Percentiles rank a stretch among this genome's conserved stretches.
phyloP scores from a whole-genome alignment of 2,113 vertebrate species.

The Tautogolabrus adspersus region DNA sequence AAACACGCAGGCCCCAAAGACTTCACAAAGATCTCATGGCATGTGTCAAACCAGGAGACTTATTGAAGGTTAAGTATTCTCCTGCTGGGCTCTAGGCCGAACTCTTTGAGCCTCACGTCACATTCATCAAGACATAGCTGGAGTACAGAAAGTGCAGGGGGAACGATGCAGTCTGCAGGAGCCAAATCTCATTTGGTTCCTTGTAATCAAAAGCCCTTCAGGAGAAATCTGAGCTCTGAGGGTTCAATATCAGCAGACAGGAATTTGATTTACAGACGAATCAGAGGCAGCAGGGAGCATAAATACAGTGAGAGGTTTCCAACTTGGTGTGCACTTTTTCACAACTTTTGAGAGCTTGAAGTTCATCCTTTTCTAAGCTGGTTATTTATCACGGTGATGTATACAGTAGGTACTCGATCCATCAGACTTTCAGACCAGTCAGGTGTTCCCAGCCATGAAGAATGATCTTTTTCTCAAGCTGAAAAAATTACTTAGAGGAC shows the following conservation, averaged over 20 bases:
- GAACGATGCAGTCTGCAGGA: not conserved
- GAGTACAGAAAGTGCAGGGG: not conserved
- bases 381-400: slow-evolving; percentile 26
- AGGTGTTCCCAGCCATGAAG: not conserved
- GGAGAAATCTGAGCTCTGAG: slow-evolving; percentile 33
- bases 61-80: slow-evolving; percentile 59
- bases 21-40: slow-evolving; percentile 22
- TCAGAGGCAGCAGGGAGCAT: slow-evolving; percentile 40
- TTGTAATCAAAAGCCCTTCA: slow-evolving; percentile 56
- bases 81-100: slow-evolving; percentile 24
- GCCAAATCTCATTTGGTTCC: slow-evolving; percentile 43
- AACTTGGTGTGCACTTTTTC: not conserved
- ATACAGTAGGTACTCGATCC: not conserved
- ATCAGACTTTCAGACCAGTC: not conserved
- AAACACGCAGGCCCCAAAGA: slow-evolving; percentile 23
- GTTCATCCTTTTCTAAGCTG: slow-evolving; percentile 9
- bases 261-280: slow-evolving; percentile 54
- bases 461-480: not conserved
- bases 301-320: slow-evolving; percentile 17
- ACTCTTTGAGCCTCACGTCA: slow-evolving; percentile 10
- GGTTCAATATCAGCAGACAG: slow-evolving; percentile 49
- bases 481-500: too few species aligned
- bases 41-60: slow-evolving; percentile 46
- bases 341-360: slow-evolving; percentile 37
- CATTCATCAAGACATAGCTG: slow-evolving; percentile 46